Base-by-base conservation (phyloP, 2,888 invertebrate species). In the Pristionchus fissidentatus region DNA sequence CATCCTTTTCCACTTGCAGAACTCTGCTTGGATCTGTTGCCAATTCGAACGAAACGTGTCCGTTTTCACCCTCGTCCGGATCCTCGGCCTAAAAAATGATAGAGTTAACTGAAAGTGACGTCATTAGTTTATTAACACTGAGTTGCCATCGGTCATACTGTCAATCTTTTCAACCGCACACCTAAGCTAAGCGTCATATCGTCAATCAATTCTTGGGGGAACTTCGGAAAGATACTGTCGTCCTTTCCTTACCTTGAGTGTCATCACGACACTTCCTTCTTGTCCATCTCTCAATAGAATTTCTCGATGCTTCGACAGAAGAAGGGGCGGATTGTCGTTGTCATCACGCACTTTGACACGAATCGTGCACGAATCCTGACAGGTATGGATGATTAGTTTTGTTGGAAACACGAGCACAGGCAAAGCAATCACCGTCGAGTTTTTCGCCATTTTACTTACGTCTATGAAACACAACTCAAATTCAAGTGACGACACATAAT, bases 291-390 rank as follows among this genome's bases (percentile, higher is more conserved):
- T 81, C 80, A 81, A 15, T 3, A 79, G 32, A 35, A 81, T 81
- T 32, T 81, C 80, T 46, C 62, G 26, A 22, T 60, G 46, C 22
- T 60, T 43, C 19, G 60, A 46, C 13, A 46, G 22, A 1, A 81
- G 90, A 32, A 81, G 94, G 0, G 96, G 96, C 0, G 95, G 93
- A 91, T 96, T 96, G 92, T 96, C 96, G 90, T 96, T 96, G 32
- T 95, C 95, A 90, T 96, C 96, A 26, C 95, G 93, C 7, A 96
- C 95, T 0, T 95, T 95, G 60, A 96, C 95, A 89, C 95, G 86
- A n/a, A 90, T 87, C 19, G 90, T 90, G 79, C 90, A 90, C 10
- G 89, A 86, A 83, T 90, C 90, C 88, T 88, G 62, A 66, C n/a
- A 70, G 3, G 26, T 57, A 3, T 22, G n/a, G n/a, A n/a, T 3